Evolutionary conservation across 1,140 invertebrate genomes (phyloP), one percentile per base, ranked within the genome.

Genomic region (Drosophila mauritiana): DNA sequence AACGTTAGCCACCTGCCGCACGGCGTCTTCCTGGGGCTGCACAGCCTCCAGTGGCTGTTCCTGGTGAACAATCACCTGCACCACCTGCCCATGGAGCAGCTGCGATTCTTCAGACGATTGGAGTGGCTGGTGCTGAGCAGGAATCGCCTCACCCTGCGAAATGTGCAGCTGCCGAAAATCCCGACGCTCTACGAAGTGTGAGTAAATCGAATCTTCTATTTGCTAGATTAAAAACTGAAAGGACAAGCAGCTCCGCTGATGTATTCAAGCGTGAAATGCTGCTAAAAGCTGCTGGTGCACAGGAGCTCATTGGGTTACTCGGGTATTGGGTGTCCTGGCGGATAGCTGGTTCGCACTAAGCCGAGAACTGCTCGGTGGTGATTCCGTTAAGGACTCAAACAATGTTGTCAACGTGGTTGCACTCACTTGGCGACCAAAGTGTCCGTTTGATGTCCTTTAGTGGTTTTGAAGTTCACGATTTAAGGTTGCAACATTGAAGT

Each of bases 171-270:
- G 73, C 93, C 94, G 45, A 76, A 79, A 65, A 85, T 94, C 36
- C 92, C 93, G 22, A 84, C 76, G 39, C 81, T 95, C 3, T 78
- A 74, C 40, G 93, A 94, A 80, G 85, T 95, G 94, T 95, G 92
- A 94, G 94, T 92, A 54, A 64, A 72, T 67, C 48, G 37, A 42
- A 79, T 52, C 54, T 65, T 73, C 83, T 83, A 83, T 88, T 86
- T 89, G 79, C 76, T 65, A 79, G 67, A 86, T 86, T 86, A 86
- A 88, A 83, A 77, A 57, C 15, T 64, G 46, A 27, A 27, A 27
- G 65, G 63, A 62, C 55, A 3, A 6, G 11, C 46, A 48, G 55
- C 64, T 78, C 58, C 52, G 74, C 73, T 76, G 79, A 80, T 77
- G 80, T 84, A 89, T 88, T 89, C 76, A 88, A 80, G 84, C 80